These are phyloP conservation scores for Ceratothoa steindachneri DNA, from an alignment of 2,888 invertebrate genomes.

Conservation along the genomic window DNA sequence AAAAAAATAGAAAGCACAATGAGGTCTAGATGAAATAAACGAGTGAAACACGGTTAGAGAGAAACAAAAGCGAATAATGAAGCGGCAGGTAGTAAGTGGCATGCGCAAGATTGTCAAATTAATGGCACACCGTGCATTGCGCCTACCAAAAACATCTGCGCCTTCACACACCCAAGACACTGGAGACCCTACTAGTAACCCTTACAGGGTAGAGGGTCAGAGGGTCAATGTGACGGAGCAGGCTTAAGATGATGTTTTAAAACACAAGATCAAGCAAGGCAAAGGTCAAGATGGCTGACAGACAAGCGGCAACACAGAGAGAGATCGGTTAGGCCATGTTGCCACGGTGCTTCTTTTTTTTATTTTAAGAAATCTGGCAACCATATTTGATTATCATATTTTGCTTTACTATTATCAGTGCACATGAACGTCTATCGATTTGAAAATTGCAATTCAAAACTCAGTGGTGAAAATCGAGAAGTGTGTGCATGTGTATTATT, in stretches of 20 bases:
- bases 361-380: slow-evolving; percentile 41
- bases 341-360: slow-evolving; percentile 25
- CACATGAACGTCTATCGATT: not conserved
- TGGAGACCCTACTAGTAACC: not conserved
- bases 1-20: not conserved
- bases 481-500: slow-evolving; percentile 6
- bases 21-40: not conserved
- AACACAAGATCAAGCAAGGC: slow-evolving; percentile 36
- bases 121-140: slow-evolving; percentile 10
- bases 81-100: slow-evolving; percentile 6
- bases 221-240: slow-evolving; percentile 13
- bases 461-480: not conserved
- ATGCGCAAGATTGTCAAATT: slow-evolving; percentile 3
- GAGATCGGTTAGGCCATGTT: slow-evolving; percentile 46
- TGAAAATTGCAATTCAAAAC: not conserved
- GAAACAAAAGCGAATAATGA: not conserved
- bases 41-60: not conserved
- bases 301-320: slow-evolving; percentile 47
- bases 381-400: slow-evolving; percentile 27
- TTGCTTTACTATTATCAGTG: not conserved
- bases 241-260: slow-evolving; percentile 13
- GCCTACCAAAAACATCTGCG: slow-evolving; percentile 5
- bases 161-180: slow-evolving; percentile 16
- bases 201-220: not conserved
- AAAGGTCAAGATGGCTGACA: slow-evolving; percentile 44